phyloP scores from a whole-genome alignment of 2,888 invertebrate genomes.

The Leptopilina drosophilae region DNA sequence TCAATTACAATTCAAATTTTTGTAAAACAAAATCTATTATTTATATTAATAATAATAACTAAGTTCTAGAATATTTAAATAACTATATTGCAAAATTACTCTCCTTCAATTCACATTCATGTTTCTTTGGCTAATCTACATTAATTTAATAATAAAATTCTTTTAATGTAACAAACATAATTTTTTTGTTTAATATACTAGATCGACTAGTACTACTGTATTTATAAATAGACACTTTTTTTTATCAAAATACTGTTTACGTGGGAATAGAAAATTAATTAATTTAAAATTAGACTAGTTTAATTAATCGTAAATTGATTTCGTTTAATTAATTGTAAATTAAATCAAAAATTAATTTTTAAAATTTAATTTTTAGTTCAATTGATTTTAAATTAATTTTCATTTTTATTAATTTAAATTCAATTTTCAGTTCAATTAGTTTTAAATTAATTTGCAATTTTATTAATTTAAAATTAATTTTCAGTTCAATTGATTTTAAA shows the following conservation, averaged over 20 bases:
- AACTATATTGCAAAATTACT: not conserved
- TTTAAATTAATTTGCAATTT: too few relatives aligned
- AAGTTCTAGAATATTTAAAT: not conserved
- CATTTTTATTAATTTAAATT: too few relatives aligned
- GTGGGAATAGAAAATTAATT: not conserved
- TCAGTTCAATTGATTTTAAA: too few relatives aligned
- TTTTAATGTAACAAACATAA: not conserved
- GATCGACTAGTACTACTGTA: not conserved
- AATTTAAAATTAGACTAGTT: too few relatives aligned
- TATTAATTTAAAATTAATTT: too few relatives aligned
- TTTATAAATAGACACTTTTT: not conserved
- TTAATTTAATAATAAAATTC: not conserved
- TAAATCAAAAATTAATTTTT: too few relatives aligned
- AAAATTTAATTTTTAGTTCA: too few relatives aligned
- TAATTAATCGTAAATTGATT: too few relatives aligned
- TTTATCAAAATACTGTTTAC: constrained; percentile 24
- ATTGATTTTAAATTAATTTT: too few relatives aligned
- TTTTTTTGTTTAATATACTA: not conserved
- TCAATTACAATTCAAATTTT: constrained; percentile 2
- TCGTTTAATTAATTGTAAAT: too few relatives aligned
- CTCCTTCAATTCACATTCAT: not conserved
- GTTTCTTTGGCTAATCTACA: not conserved
- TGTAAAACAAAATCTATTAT: not conserved
- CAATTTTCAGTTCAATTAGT: too few relatives aligned
- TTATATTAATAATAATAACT: not conserved